These are phyloP conservation scores for Psammodynastes pulverulentus DNA, from an alignment of 2,113 vertebrate genomes.

Conservation along the genomic window DNA sequence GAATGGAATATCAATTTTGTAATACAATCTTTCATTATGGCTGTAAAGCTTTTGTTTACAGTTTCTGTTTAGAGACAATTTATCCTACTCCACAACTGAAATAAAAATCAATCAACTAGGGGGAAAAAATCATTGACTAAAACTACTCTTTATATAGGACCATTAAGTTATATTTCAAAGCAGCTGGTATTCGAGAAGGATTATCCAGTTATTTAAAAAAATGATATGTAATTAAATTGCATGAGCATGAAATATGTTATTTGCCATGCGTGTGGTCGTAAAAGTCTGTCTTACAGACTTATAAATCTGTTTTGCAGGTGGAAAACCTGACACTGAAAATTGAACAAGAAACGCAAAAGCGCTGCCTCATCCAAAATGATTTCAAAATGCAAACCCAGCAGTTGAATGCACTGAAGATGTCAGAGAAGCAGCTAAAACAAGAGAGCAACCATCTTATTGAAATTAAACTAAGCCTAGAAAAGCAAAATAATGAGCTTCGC, in stretches of 20 bases:
- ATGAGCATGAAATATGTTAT: not conserved
- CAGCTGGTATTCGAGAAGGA: not conserved
- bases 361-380: conserved; percentile 92
- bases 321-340: conserved; percentile 94
- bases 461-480: conserved; percentile 91
- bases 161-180: not conserved
- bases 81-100: not conserved
- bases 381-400: conserved; percentile 95
- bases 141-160: not conserved
- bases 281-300: conserved; percentile 30
- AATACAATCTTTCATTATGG: not conserved
- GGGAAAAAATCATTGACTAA: not conserved
- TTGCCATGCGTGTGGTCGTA: not conserved
- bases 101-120: not conserved
- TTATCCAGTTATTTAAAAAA: not conserved
- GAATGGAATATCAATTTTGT: not conserved
- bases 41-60: not conserved
- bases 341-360: conserved; percentile 96
- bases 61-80: not conserved
- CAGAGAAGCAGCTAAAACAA: conserved; percentile 96
- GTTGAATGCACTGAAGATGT: conserved; percentile 85
- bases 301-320: conserved; percentile 73
- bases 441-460: conserved; percentile 94
- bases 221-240: not conserved
- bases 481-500: conserved; percentile 93